Conservation (phyloP, 2,113 vertebrate species). For the Galbula dea region DNA sequence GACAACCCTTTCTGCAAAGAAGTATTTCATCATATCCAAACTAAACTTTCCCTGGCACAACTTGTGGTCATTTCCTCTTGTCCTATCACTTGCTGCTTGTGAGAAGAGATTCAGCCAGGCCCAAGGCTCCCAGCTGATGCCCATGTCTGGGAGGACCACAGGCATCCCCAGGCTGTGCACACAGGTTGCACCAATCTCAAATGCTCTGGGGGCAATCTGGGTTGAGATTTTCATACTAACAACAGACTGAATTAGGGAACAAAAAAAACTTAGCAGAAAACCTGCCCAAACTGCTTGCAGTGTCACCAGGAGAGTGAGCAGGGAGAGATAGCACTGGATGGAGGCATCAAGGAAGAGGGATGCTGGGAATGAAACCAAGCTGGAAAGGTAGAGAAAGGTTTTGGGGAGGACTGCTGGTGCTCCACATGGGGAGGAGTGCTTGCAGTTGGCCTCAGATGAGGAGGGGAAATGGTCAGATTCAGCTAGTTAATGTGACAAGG, state of each 20-base stretch:
- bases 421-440: background rate
- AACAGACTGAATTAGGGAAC: background rate
- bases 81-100: background rate
- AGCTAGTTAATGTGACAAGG: accelerated
- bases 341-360: background rate
- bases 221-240: background rate
- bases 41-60: background rate
- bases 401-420: background rate
- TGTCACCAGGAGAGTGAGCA: background rate
- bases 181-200: accelerated
- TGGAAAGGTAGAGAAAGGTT: background rate
- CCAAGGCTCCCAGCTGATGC: background rate
- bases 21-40: background rate
- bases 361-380: background rate
- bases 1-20: background rate
- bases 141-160: background rate
- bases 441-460: accelerated
- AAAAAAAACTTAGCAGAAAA: background rate
- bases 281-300: background rate
- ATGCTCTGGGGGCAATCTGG: background rate
- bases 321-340: too few species aligned
- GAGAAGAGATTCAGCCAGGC: background rate
- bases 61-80: background rate
- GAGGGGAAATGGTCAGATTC: too few species aligned
- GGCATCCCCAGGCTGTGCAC: too few species aligned